These are phyloP conservation scores for Araneus ventricosus DNA, from an alignment of 1,140 invertebrate species.

Conservation along the genomic window DNA sequence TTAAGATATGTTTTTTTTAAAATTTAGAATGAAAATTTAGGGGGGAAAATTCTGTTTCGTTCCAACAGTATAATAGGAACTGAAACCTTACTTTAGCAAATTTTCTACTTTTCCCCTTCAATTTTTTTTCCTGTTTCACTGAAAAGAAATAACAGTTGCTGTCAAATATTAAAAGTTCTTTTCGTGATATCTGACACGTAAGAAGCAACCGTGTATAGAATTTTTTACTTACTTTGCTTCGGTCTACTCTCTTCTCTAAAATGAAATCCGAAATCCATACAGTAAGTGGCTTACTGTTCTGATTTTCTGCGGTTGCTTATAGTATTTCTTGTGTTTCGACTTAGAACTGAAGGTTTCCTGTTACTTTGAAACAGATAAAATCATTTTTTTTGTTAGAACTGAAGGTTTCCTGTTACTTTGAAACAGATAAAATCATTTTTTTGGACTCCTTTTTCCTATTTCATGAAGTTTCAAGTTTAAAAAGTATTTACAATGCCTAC, in stretches of 20 bases:
- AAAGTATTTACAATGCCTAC: too few relatives aligned
- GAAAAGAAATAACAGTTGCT: background rate
- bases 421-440: too few relatives aligned
- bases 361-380: too few relatives aligned
- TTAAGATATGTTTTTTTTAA: too few relatives aligned
- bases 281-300: background rate
- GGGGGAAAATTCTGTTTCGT: too few relatives aligned
- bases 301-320: background rate
- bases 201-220: background rate
- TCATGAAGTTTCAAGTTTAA: too few relatives aligned
- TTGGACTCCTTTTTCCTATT: too few relatives aligned
- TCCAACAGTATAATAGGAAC: background rate
- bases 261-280: background rate
- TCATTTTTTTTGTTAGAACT: too few relatives aligned
- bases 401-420: too few relatives aligned
- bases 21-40: too few relatives aligned
- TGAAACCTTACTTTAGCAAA: background rate
- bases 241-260: background rate
- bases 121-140: background rate
- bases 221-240: background rate
- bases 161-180: constrained; percentile 12
- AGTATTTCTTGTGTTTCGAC: background rate
- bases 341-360: too few relatives aligned
- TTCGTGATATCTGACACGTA: background rate
- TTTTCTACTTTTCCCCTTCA: background rate